Conservation (phyloP, 2,113 vertebrate species). For the Setophaga coronata region DNA sequence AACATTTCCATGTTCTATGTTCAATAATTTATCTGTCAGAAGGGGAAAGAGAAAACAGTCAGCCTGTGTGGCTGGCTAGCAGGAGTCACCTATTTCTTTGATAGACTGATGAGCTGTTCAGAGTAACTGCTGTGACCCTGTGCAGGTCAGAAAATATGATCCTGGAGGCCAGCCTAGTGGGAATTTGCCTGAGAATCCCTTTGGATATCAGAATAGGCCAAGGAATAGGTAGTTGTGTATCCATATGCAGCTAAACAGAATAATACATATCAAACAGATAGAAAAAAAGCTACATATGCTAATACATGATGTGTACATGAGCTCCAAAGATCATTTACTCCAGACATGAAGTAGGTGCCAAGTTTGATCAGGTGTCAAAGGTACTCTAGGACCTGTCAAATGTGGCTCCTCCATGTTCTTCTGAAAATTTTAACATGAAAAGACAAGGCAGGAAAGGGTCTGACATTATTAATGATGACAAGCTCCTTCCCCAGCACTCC, state of each 20-base stretch:
- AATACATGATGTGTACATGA: neutral
- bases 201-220: neutral
- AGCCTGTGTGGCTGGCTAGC: neutral
- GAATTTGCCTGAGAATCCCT: neutral
- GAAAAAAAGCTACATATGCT: neutral
- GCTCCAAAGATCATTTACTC: neutral
- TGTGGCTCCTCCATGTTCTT: neutral
- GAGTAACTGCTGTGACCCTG: neutral
- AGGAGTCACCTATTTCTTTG: neutral
- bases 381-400: constrained; percentile 4
- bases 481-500: constrained; percentile 1
- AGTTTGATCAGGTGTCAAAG: constrained; percentile 56
- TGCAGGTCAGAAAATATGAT: neutral
- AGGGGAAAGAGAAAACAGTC: neutral
- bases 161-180: neutral
- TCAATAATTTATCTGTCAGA: neutral
- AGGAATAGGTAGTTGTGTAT: neutral
- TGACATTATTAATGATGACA: constrained; percentile 39
- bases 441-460: constrained; percentile 3
- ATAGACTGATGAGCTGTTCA: neutral
- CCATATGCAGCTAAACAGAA: neutral
- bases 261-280: neutral
- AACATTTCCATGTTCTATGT: neutral
- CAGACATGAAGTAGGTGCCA: neutral
- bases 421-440: constrained; percentile 37